Conservation (phyloP, 2,797 vertebrate species). For the Amphiprion clarkii region DNA sequence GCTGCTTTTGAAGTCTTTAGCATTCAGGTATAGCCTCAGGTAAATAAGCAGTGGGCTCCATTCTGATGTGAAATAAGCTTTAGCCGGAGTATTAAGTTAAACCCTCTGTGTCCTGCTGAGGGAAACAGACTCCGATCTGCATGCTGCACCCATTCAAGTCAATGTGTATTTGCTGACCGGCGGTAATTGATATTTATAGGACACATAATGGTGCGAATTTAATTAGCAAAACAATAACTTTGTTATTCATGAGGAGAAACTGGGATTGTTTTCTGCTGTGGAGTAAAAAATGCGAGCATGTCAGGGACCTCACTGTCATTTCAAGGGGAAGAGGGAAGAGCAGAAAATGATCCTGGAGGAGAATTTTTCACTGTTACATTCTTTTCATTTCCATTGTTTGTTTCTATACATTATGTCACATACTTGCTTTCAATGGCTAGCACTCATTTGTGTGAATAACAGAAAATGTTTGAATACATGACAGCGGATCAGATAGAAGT, state of each 20-base stretch:
- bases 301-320: conserved; percentile 24
- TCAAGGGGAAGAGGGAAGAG: conserved; percentile 13
- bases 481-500: conserved; percentile 24
- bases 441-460: conserved; percentile 12
- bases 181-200: conserved; percentile 69
- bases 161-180: conserved; percentile 69
- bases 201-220: conserved; percentile 69
- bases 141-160: conserved; percentile 36
- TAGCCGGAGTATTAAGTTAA: conserved; percentile 13
- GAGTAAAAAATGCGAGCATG: conserved; percentile 39
- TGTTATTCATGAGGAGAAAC: conserved; percentile 59
- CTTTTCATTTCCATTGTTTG: background rate
- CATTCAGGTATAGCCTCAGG: conserved; percentile 17
- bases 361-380: background rate
- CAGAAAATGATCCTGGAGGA: conserved; percentile 3
- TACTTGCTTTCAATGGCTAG: background rate
- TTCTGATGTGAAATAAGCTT: conserved; percentile 30
- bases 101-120: conserved; percentile 55
- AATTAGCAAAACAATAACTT: conserved; percentile 72
- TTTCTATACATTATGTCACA: background rate
- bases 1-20: conserved; percentile 26
- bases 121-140: conserved; percentile 28
- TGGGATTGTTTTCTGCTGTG: conserved; percentile 43
- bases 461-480: conserved; percentile 1
- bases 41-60: conserved; percentile 28